Conservation (phyloP, 2,797 vertebrate genomes). For the Masticophis lateralis region DNA sequence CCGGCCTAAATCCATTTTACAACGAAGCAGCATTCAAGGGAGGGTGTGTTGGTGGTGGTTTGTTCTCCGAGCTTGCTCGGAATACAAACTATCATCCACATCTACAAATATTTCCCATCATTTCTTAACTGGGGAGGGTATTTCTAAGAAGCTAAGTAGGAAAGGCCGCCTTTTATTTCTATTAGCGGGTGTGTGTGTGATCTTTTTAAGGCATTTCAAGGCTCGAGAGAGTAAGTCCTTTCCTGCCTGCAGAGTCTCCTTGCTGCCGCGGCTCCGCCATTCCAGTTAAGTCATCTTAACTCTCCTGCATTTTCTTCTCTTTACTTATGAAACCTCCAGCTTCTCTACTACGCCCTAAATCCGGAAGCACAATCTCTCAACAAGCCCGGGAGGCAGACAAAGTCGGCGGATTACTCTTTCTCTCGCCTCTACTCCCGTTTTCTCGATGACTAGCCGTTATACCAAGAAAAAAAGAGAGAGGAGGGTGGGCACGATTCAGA, state of each 20-base stretch:
- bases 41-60: neutral
- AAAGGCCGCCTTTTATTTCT: neutral
- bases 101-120: neutral
- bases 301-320: neutral
- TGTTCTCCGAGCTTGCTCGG: neutral
- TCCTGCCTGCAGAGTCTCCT: neutral
- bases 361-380: neutral
- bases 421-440: neutral
- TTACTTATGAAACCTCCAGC: neutral
- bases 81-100: neutral
- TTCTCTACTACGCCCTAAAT: neutral
- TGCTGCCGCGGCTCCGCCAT: neutral
- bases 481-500: neutral
- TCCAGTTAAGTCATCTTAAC: neutral
- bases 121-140: neutral
- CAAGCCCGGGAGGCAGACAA: neutral
- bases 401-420: neutral
- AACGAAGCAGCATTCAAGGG: neutral
- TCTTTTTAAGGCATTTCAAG: neutral
- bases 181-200: neutral
- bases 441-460: no score
- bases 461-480: rapidly evolving
- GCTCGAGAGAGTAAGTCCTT: neutral
- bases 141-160: neutral
- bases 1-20: neutral